Conservation (phyloP, 2,888 invertebrate species). For the Drosophila borealis region DNA sequence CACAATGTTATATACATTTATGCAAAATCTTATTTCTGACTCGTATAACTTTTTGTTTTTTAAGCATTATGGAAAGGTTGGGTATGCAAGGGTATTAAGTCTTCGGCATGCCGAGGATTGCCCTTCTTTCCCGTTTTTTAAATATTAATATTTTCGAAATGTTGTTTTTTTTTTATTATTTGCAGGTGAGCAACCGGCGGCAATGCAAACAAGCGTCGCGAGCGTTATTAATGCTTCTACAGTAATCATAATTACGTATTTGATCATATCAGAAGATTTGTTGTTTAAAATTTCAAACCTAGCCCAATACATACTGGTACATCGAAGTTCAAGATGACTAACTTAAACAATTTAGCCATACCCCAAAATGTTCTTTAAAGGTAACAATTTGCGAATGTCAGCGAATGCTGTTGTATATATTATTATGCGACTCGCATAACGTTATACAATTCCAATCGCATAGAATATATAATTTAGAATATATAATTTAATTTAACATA, state of each 20-base stretch:
- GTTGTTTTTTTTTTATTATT: slow-evolving; percentile 6
- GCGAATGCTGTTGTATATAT: no score
- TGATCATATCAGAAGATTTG: slow-evolving; percentile 84
- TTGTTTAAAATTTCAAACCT: slow-evolving; percentile 65
- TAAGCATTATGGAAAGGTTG: no score
- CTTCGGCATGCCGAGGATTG: no score
- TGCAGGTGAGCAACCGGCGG: slow-evolving; percentile 93
- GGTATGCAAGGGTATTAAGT: no score
- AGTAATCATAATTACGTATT: slow-evolving; percentile 76
- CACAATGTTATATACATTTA: no score
- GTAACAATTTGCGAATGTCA: slow-evolving; percentile 19
- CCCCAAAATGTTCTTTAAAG: slow-evolving; percentile 38
- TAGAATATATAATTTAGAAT: neutral
- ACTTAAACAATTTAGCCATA: slow-evolving; percentile 33
- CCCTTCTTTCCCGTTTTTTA: neutral
- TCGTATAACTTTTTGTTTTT: no score
- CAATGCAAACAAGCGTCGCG: slow-evolving; percentile 91
- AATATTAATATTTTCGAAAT: slow-evolving; percentile 8
- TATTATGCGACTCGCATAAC: no score
- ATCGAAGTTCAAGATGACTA: slow-evolving; percentile 68
- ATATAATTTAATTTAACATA: neutral
- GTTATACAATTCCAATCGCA: no score
- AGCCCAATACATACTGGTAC: slow-evolving; percentile 35
- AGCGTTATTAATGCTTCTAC: slow-evolving; percentile 78
- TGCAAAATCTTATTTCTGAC: no score